A percentile compares a stretch with the other conserved stretches of the same genome.
These are phyloP conservation scores for Xylocopa sonorina DNA, from an alignment of 1,140 invertebrate genomes.

Conservation along the genomic window DNA sequence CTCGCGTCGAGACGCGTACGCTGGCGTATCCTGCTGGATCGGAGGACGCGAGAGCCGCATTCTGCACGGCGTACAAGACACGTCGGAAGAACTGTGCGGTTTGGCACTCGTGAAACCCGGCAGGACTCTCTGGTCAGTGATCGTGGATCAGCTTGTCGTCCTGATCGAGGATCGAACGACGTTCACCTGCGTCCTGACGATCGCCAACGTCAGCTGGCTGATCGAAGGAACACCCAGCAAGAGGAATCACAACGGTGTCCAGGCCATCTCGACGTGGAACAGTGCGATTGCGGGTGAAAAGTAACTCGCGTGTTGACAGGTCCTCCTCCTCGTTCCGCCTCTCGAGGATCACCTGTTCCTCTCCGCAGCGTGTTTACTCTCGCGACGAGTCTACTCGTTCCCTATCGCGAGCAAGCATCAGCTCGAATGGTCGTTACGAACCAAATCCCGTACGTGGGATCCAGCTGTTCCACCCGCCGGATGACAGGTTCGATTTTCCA, in stretches of 20 bases:
- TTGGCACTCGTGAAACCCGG: no score
- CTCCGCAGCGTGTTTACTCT: conserved; percentile 39
- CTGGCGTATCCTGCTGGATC: neutral
- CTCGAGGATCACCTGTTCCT: conserved; percentile 23
- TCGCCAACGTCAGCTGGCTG: neutral
- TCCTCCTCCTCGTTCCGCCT: neutral
- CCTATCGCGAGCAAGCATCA: neutral
- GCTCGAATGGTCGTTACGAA: neutral
- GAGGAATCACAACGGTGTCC: neutral
- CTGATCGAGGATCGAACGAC: conserved; percentile 53
- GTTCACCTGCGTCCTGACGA: no score
- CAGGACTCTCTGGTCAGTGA: neutral
- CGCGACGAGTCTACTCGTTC: conserved; percentile 33
- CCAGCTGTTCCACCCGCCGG: conserved; percentile 12
- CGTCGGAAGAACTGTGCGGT: neutral
- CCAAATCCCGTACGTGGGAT: neutral
- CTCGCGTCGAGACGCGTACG: conserved; percentile 42
- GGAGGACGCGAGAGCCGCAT: neutral
- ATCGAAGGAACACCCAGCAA: no score
- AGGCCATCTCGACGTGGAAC: no score
- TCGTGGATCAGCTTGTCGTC: conserved; percentile 20
- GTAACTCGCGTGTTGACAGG: conserved; percentile 7
- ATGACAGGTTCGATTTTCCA: conserved; percentile 21
- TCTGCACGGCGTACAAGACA: neutral
- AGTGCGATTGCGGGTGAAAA: neutral